Base-by-base conservation (phyloP, 2,888 invertebrate species). In the Nemurella pictetii region DNA sequence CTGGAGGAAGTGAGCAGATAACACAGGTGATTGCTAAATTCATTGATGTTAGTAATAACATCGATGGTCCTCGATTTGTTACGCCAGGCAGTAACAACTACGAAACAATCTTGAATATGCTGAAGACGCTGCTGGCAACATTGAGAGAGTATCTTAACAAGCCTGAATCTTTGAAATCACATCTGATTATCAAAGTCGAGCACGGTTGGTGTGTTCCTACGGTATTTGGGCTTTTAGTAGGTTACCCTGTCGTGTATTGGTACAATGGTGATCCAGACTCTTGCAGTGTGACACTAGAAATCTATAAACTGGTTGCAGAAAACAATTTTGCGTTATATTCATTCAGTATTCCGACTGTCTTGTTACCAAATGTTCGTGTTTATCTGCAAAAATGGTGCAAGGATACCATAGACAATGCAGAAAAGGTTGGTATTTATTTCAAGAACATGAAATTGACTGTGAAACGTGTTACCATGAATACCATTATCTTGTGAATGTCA, bases 171-270 rank as follows among this genome's bases (percentile, higher is more conserved):
- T 28, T 15, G 12, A 29, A 81, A 26, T 28, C 0, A 32, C 26
- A 77, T 35, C 74, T 80, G 5, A 25, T 15, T 29, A 72, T 84
- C 0, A 32, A 26, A 12, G n/a, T 75, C n/a, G 83, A 86, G 27
- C 72, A 84, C 25, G 86, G 86, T 55, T 89, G 88, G 87, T 89
- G 88, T 87, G 84, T 89, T 35, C 88, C 90, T 20, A 88, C 88
- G 7, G 32, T 89, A 4, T 87, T 89, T 85, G 90, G 90, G 0
- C 75, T 88, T 9, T 85, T 90, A 35, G 86, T 89, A 30, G 89
- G 89, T 27, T 90, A 88, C 87, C 90, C 90, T 20, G 86, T 89
- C 55, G 87, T 90, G 15, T 89, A 89, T 85, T 90, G 88, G 88
- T 88, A 88, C 80, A 84, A 87, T 28, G 29, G 30, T n/a, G 35